Conservation (phyloP, 2,797 vertebrate species). For the Erethizon dorsatum region DNA sequence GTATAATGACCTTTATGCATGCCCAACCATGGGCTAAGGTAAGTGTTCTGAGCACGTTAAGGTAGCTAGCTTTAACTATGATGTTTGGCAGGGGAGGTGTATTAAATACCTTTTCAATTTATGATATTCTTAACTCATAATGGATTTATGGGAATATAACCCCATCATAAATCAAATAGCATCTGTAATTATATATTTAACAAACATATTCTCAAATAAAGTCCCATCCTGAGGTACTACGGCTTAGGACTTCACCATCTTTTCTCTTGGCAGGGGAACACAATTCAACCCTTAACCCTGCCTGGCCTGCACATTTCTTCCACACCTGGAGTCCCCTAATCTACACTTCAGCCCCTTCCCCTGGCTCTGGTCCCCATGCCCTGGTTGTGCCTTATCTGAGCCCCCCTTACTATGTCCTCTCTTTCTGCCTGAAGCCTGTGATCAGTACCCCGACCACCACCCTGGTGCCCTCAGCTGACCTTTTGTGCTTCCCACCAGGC, state of each 20-base stretch:
- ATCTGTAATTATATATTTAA: background rate
- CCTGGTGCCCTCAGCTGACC: background rate
- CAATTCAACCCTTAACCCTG: background rate
- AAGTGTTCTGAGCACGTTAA: background rate
- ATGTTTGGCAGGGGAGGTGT: background rate
- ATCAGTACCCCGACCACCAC: no score
- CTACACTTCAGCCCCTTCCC: background rate
- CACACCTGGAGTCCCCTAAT: background rate
- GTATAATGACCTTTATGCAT: background rate
- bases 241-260: background rate
- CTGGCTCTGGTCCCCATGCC: background rate
- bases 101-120: background rate
- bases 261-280: background rate
- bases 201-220: background rate
- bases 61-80: background rate
- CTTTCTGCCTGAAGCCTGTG: background rate
- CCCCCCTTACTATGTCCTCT: background rate
- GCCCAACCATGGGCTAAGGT: background rate
- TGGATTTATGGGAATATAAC: background rate
- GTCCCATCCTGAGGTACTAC: background rate
- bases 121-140: background rate
- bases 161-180: background rate
- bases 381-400: background rate
- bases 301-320: background rate
- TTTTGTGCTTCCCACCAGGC: constrained; percentile 88